Percentiles rank a stretch among this genome's conserved stretches.
Evolutionary conservation across 2,888 invertebrate species (phyloP).

Genomic region (Tipula vernalis): DNA sequence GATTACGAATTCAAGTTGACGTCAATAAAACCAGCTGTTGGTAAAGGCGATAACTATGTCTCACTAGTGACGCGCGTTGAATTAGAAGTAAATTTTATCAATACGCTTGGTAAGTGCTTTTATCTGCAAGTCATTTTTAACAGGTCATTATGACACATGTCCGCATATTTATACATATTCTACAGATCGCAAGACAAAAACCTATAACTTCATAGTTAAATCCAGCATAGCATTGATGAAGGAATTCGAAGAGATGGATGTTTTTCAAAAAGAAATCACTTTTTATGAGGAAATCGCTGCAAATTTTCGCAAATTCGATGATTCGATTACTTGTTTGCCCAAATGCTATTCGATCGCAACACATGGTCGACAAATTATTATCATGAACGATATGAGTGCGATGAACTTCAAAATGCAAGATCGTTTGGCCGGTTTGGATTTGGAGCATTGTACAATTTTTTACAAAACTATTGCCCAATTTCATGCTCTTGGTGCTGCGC

Average conservation of each 20-base stretch:
- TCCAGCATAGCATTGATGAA: background rate
- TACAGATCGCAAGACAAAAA: background rate
- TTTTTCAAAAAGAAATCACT: background rate
- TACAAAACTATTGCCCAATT: too few species aligned
- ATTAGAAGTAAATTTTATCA: too few species aligned
- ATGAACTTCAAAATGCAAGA: slow-evolving; percentile 26
- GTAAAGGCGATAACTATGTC: too few species aligned
- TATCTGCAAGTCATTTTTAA: too few species aligned
- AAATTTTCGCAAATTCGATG: background rate
- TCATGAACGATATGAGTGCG: slow-evolving; percentile 29
- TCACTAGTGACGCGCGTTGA: too few species aligned
- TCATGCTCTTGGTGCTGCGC: too few species aligned
- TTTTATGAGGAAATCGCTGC: background rate
- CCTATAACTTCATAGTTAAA: background rate
- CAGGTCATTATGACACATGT: background rate
- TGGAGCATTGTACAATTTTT: too few species aligned
- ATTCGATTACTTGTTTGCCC: background rate
- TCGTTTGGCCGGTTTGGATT: slow-evolving; percentile 24
- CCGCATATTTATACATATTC: background rate
- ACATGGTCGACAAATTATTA: slow-evolving; percentile 25
- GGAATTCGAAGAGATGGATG: background rate
- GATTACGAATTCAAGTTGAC: too few species aligned
- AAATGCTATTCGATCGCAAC: background rate
- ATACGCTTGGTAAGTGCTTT: too few species aligned
- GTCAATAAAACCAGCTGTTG: too few species aligned